Conservation (phyloP, 2,888 invertebrate genomes). For the Melieria crassipennis region DNA sequence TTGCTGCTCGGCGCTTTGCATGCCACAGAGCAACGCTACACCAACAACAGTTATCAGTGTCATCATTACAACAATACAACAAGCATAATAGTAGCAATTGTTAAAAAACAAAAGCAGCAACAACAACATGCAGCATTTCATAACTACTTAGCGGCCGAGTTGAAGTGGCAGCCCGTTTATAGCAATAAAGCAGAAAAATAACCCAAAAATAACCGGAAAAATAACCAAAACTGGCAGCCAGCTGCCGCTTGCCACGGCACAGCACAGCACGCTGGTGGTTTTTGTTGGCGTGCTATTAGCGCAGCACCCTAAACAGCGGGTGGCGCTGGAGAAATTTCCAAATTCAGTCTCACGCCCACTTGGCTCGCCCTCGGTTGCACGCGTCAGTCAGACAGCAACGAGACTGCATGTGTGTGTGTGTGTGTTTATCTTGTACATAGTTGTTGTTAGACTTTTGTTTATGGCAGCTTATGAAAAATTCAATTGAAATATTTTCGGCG, state of each 20-base stretch:
- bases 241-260: background rate
- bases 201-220: slow-evolving; percentile 15
- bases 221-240: background rate
- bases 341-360: slow-evolving; percentile 29
- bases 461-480: slow-evolving; percentile 54
- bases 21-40: slow-evolving; percentile 49
- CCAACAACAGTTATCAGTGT: slow-evolving; percentile 52
- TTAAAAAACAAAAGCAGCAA: slow-evolving; percentile 1
- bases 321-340: slow-evolving; percentile 19
- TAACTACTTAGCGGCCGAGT: slow-evolving; percentile 11
- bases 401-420: background rate
- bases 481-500: slow-evolving; percentile 48
- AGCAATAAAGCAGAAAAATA: slow-evolving; percentile 7
- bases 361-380: slow-evolving; percentile 9
- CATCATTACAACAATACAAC: slow-evolving; percentile 35
- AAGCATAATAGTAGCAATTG: slow-evolving; percentile 22
- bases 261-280: background rate
- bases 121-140: slow-evolving; percentile 13
- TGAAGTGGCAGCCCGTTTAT: slow-evolving; percentile 1
- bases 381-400: background rate
- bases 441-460: slow-evolving; percentile 20
- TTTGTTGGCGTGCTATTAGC: background rate
- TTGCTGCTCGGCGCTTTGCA: slow-evolving; percentile 34
- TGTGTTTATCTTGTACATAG: background rate
- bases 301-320: background rate